These are phyloP conservation scores for Halyomorpha halys DNA, from an alignment of 1,140 invertebrate genomes.

Conservation along the genomic window DNA sequence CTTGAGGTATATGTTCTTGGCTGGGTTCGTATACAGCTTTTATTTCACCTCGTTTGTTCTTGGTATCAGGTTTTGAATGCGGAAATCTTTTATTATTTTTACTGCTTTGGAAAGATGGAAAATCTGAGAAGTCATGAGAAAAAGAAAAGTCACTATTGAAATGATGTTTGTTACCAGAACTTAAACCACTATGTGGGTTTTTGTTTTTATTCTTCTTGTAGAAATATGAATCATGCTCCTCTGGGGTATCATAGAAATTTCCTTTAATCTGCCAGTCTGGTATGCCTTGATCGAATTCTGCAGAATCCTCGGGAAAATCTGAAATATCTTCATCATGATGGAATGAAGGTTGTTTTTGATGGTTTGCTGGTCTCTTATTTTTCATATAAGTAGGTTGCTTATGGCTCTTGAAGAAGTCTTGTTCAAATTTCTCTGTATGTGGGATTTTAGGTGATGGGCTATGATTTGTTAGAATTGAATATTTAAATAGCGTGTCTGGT, in stretches of 20 bases:
- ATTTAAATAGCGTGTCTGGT: neutral
- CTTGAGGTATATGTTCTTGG: neutral
- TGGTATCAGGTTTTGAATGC: neutral
- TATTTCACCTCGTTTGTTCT: neutral
- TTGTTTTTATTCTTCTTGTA: neutral
- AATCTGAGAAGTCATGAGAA: neutral
- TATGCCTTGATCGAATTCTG: neutral
- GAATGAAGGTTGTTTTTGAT: too few relatives aligned
- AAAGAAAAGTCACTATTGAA: neutral
- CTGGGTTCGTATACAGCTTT: neutral
- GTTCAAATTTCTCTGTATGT: too few relatives aligned
- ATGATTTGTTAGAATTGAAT: constrained; percentile 10
- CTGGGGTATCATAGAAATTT: neutral
- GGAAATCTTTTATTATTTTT: neutral
- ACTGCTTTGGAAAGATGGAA: neutral
- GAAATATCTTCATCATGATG: neutral
- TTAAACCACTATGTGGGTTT: neutral
- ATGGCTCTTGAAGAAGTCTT: too few relatives aligned
- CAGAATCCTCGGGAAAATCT: neutral
- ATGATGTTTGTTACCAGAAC: neutral
- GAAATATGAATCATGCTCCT: neutral
- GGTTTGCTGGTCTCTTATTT: too few relatives aligned
- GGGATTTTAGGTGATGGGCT: too few relatives aligned
- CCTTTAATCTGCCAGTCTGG: constrained; percentile 5
- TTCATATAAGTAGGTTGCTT: too few relatives aligned